These are phyloP conservation scores for Sebastes minor DNA, from an alignment of 2,797 vertebrate species.

Conservation along the genomic window DNA sequence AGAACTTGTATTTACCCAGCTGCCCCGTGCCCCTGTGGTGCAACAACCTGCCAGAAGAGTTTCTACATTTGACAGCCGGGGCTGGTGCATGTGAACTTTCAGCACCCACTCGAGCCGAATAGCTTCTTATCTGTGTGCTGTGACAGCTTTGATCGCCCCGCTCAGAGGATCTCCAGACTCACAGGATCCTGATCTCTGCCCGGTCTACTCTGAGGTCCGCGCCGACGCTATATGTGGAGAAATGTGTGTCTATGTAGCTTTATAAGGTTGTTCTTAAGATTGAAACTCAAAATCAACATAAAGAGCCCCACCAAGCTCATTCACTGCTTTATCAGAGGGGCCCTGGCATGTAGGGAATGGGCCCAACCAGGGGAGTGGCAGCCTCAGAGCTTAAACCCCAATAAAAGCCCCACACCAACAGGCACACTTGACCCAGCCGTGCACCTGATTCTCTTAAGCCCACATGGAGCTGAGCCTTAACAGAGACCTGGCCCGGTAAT, in stretches of 20 bases:
- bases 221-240: background rate
- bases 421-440: conserved; percentile 69
- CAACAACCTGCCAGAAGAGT: conserved; percentile 2
- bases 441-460: conserved; percentile 67
- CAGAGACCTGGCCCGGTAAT: conserved; percentile 63
- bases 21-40: background rate
- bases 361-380: conserved; percentile 61
- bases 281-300: background rate
- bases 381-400: conserved; percentile 60
- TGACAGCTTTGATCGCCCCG: conserved; percentile 54
- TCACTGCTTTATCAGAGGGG: conserved; percentile 13
- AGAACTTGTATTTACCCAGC: background rate
- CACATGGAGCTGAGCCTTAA: conserved; percentile 54
- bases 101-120: conserved; percentile 58
- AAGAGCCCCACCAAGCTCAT: background rate
- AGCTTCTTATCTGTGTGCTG: conserved; percentile 58
- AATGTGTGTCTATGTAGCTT: background rate
- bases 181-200: background rate
- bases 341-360: conserved; percentile 72
- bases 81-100: conserved; percentile 62
- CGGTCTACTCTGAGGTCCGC: background rate
- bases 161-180: conserved; percentile 64
- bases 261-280: background rate
- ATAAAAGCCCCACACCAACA: conserved; percentile 67
- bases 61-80: conserved; percentile 34